Base-by-base conservation (phyloP, 2,797 vertebrate species). In the Champsocephalus gunnari region DNA sequence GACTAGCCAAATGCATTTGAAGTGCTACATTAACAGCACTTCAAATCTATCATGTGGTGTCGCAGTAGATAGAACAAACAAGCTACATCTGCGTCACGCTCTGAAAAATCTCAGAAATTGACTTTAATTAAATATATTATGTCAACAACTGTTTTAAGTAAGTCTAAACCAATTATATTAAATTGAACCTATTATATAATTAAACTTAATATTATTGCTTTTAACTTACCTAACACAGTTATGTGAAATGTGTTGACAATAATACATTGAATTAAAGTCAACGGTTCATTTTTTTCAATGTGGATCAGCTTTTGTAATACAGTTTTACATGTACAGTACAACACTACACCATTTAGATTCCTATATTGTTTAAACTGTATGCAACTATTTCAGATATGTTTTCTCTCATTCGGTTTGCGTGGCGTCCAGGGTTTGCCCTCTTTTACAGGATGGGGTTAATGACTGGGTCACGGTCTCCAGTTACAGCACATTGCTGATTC, bases 401-500 rank as follows among this genome's bases (percentile, higher is more conserved):
- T 45, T 54, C n/a, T 24, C 24, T 44, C 11, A 48, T 45, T 60
- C 16, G 24, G 49, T 19, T 1, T 5, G 44, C 21, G 13, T 9
- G 53, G 54, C 54, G 62, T 70, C 47, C 11, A 67, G 66, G 78
- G 71, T 67, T 67, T 78, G 58, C 47, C 60, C 60, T 74, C 9
- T 64, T 53, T 61, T 65, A 71, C 57, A 56, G 43, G 66, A 67
- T 66, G 59, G 62, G 16, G 28, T 45, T 60, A 58, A 65, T 71
- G 58, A 64, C 55, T 75, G 66, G 76, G 71, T 79, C 85, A 77
- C 68, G n/a, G 66, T 69, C 12, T 90, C 73, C 14, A 19, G 32
- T 90, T 87, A 75, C 86, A 80, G 3, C 58, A 57, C 48, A 59
- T 5, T 1, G 65, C 84, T 82, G 82, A 88, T 80, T 87, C 79